These are phyloP conservation scores for Fistularia tabacaria DNA, from an alignment of 2,797 vertebrate species.

Conservation along the genomic window DNA sequence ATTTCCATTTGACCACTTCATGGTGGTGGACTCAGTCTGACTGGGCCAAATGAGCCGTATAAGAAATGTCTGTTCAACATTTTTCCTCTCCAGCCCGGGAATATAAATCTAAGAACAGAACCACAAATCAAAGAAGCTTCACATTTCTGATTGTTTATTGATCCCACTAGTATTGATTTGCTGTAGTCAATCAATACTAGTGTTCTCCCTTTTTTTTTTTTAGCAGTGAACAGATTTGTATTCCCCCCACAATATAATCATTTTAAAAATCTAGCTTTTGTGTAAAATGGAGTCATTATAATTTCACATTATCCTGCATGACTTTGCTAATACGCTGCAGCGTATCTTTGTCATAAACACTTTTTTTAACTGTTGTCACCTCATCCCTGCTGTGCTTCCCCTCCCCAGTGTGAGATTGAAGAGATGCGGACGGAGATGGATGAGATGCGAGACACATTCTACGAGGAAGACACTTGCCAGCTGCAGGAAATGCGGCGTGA, in stretches of 20 bases:
- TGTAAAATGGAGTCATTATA: background rate
- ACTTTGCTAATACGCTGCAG: too few relatives aligned
- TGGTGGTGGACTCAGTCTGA: too few relatives aligned
- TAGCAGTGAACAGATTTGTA: too few relatives aligned
- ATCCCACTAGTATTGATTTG: slow-evolving; percentile 29
- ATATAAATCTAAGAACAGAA: slow-evolving; percentile 1
- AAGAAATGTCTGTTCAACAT: too few relatives aligned
- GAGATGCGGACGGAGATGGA: slow-evolving; percentile 98
- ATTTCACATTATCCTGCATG: too few relatives aligned
- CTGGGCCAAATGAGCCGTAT: too few relatives aligned
- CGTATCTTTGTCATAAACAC: too few relatives aligned
- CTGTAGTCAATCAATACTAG: slow-evolving; percentile 26
- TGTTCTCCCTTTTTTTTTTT: background rate
- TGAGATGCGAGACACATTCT: slow-evolving; percentile 98
- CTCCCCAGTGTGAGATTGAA: slow-evolving; percentile 86
- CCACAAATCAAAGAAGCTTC: background rate
- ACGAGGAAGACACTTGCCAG: slow-evolving; percentile 95
- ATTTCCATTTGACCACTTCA: background rate
- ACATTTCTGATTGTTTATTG: slow-evolving; percentile 37
- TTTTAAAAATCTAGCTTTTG: background rate
- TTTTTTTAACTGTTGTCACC: too few relatives aligned
- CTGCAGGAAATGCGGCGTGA: slow-evolving; percentile 97
- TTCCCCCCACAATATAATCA: too few relatives aligned
- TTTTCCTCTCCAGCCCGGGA: too few relatives aligned
- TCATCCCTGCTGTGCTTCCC: slow-evolving; percentile 10